phyloP scores from a whole-genome alignment of 2,797 vertebrate species.

The Pseudochirops cupreus region DNA sequence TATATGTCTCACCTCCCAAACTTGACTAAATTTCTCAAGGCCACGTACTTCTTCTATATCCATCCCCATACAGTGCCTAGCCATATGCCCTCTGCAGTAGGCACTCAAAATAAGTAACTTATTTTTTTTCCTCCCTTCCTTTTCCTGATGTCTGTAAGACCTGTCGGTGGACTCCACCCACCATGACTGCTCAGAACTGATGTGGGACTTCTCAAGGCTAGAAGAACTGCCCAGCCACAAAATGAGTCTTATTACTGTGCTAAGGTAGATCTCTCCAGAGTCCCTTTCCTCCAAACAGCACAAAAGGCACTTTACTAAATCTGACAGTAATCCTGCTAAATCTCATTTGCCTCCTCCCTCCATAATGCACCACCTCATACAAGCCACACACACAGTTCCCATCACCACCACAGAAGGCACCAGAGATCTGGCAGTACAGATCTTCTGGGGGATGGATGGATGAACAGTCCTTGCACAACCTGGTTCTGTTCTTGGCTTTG shows the following conservation, averaged over 20 bases:
- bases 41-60: not conserved
- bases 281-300: not conserved
- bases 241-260: not conserved
- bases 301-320: not conserved
- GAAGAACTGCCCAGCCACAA: not conserved
- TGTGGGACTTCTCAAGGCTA: not conserved
- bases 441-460: not conserved
- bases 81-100: not conserved
- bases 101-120: not conserved
- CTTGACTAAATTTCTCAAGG: not conserved
- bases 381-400: not conserved
- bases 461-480: not conserved
- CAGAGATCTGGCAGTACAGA: not conserved
- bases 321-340: conserved; percentile 29
- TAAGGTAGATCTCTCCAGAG: not conserved
- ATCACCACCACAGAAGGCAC: conserved; percentile 2
- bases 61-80: not conserved
- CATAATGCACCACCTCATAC: not conserved
- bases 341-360: not conserved
- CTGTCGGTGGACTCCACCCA: not conserved
- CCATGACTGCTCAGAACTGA: not conserved
- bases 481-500: not conserved
- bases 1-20: not conserved
- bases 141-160: not conserved
- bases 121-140: not conserved